Base-by-base conservation (phyloP, 2,888 invertebrate species). In the Nemurella pictetii region DNA sequence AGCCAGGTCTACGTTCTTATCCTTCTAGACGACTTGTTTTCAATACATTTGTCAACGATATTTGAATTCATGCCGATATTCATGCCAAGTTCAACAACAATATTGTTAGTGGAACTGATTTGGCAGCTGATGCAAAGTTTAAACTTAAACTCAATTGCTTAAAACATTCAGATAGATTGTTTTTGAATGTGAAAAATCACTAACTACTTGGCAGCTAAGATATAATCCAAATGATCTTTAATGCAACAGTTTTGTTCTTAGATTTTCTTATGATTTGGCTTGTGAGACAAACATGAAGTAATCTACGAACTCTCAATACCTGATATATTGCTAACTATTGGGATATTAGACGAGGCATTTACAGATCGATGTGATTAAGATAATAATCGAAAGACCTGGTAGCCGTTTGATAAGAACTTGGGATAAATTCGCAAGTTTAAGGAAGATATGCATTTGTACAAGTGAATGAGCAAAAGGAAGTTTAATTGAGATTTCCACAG, bases 281-380 rank as follows among this genome's bases (percentile, higher is more conserved):
- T 7, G 80, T 25, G 26, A 32, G 35, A 25, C 26, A 25, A n/a
- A 35, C 26, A 32, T 26, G 25, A 36, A 26, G n/a, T 35, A 35
- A 30, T 81, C 20, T 26, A 81, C 20, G n/a, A 81, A 81, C 86
- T 86, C 86, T 86, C 86, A 77, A 75, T 86, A 85, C 86, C 86
- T 85, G 84, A 86, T 86, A 86, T 29, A 28, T 36, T 83, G 77
- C 5, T 83, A 72, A 35, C 35, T 86, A 86, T 86, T 84, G 86
- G 86, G 85, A 80, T 86, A 86, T 84, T 86, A 82, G 35, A 35
- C 35, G 80, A 35, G 80, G 26, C 27, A 26, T n/a, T 81, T 32
- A 30, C 15, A 25, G 36, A 35, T n/a, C n/a, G 80, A 32, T 12
- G 30, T 26, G 29, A 30, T 12, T 78, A 15, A 78, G 20, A 30